These are phyloP conservation scores for Rhabdophis nuchalis DNA, from an alignment of 2,797 vertebrate genomes.

Conservation along the genomic window DNA sequence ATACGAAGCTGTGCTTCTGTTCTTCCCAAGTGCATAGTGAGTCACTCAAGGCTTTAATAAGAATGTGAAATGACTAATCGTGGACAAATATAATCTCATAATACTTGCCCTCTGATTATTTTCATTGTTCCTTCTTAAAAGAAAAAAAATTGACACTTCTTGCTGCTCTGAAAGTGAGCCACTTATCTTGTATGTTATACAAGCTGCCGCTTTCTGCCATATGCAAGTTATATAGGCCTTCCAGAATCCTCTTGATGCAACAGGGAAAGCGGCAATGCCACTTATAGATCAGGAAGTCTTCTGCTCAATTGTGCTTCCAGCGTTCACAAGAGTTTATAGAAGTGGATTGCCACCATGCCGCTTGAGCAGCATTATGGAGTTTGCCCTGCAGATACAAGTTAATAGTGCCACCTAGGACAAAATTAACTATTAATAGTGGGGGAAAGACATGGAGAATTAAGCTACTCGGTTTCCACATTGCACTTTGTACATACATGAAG, in stretches of 20 bases:
- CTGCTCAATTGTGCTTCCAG: not conserved
- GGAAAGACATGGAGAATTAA: not conserved
- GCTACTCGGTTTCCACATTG: not conserved
- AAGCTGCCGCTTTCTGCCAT: not conserved
- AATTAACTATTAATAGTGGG: slow-evolving; percentile 10
- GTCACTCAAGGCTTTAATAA: not conserved
- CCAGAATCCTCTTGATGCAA: not conserved
- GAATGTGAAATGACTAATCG: not conserved
- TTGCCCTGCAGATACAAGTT: not conserved
- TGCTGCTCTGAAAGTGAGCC: not conserved
- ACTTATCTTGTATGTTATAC: too few relatives aligned
- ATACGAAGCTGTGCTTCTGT: not conserved
- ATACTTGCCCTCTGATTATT: not conserved
- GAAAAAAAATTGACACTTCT: not conserved
- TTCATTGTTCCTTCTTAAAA: not conserved
- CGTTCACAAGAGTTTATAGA: not conserved
- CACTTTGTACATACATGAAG: not conserved
- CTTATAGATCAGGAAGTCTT: not conserved
- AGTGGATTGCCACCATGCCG: too few relatives aligned
- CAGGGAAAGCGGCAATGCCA: not conserved
- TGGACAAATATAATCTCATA: not conserved
- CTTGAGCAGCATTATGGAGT: too few relatives aligned
- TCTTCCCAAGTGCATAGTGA: not conserved
- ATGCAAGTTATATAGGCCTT: not conserved
- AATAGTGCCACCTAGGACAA: not conserved